A percentile compares a stretch with the other conserved stretches of the same genome.
These are phyloP conservation scores for Leptura quadrifasciata DNA, from an alignment of 2,888 invertebrate species.

Conservation along the genomic window DNA sequence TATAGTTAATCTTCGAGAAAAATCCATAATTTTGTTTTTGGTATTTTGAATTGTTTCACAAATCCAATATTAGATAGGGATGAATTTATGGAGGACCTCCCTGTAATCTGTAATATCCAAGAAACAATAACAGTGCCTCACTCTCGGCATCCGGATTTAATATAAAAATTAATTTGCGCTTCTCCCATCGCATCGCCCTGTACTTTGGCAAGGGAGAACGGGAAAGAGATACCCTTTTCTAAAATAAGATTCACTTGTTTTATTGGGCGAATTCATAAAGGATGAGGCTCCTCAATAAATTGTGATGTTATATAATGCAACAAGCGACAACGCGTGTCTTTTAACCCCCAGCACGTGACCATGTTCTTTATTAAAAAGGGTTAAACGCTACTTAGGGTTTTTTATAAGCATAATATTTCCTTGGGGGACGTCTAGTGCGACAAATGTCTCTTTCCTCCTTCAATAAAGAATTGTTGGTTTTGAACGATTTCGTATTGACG, in stretches of 20 bases:
- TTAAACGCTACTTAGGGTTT: slow-evolving; percentile 70
- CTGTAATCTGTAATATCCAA: no score
- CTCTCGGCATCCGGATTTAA: no score
- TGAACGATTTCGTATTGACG: neutral
- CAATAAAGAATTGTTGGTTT: slow-evolving; percentile 23
- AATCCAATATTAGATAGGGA: no score
- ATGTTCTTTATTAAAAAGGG: slow-evolving; percentile 72
- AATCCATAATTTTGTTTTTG: no score
- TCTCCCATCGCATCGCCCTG: neutral
- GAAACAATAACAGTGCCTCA: no score
- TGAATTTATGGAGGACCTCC: no score
- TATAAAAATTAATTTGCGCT: no score
- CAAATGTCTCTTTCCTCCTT: slow-evolving; percentile 50
- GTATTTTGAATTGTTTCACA: no score
- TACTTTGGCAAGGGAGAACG: neutral
- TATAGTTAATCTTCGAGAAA: no score
- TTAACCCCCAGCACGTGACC: slow-evolving; percentile 68
- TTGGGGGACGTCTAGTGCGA: slow-evolving; percentile 66
- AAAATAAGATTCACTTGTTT: slow-evolving; percentile 26
- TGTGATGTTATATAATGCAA: slow-evolving; percentile 68
- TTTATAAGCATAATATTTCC: slow-evolving; percentile 69
- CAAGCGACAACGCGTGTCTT: slow-evolving; percentile 69
- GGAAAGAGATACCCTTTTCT: neutral
- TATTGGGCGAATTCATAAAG: slow-evolving; percentile 6
- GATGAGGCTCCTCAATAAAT: slow-evolving; percentile 45